phyloP scores from a whole-genome alignment of 2,113 vertebrate species.

The Gambusia affinis region DNA sequence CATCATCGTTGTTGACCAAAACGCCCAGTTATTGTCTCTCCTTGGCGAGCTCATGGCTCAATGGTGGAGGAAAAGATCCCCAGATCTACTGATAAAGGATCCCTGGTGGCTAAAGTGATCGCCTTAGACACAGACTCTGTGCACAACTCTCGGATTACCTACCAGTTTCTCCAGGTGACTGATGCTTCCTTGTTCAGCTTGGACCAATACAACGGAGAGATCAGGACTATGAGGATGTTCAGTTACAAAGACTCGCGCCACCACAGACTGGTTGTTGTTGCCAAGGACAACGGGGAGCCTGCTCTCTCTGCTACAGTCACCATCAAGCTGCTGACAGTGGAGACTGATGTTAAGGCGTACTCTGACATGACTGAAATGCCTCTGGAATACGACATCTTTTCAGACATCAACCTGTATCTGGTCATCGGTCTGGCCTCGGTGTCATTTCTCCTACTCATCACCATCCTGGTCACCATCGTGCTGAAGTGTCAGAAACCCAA shows the following conservation, averaged over 20 bases:
- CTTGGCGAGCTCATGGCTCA: conserved; percentile 78
- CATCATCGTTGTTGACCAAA: conserved; percentile 83
- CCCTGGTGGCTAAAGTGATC: conserved; percentile 73
- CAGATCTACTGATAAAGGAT: conserved; percentile 74
- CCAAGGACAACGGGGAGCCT: conserved; percentile 26
- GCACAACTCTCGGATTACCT: conserved; percentile 82
- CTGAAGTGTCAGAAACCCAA: conserved; percentile 74
- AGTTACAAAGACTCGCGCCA: conserved; percentile 78
- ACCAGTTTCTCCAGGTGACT: conserved; percentile 80
- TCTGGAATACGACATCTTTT: no score
- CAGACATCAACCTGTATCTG: no score
- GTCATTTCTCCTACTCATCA: no score
- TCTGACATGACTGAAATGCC: no score
- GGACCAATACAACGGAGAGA: conserved; percentile 75
- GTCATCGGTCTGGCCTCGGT: no score
- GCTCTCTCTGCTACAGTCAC: no score
- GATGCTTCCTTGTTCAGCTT: conserved; percentile 81
- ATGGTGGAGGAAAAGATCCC: conserved; percentile 76
- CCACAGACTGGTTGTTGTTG: conserved; percentile 80
- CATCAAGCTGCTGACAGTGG: no score
- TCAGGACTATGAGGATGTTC: conserved; percentile 80
- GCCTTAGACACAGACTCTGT: conserved; percentile 80
- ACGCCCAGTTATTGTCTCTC: conserved; percentile 80
- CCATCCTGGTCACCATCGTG: conserved; percentile 65
- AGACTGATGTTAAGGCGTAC: no score